phyloP scores from a whole-genome alignment of 2,797 vertebrate genomes.

The Cossypha polioptera region DNA sequence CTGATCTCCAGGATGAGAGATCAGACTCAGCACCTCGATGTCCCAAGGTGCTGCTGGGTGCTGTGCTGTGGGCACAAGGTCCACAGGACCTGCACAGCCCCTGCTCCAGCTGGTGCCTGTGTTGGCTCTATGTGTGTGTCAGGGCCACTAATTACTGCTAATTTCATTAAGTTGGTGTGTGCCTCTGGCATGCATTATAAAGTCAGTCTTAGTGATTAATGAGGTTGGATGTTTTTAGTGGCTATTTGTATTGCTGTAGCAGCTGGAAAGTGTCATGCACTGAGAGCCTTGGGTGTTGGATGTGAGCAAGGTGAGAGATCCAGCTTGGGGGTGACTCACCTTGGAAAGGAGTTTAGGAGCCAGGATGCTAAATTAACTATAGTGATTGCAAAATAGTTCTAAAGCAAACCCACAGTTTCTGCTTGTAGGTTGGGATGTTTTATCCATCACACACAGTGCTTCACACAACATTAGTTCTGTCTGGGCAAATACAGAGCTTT shows the following conservation, averaged over 20 bases:
- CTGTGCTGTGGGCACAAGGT: fast-evolving
- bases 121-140: background rate
- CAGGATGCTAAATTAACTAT: background rate
- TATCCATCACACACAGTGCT: background rate
- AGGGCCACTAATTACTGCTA: conserved; percentile 10
- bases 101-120: background rate
- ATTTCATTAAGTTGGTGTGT: background rate
- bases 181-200: background rate
- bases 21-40: fast-evolving
- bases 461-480: background rate
- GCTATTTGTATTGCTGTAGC: background rate
- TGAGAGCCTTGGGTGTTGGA: background rate
- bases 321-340: background rate
- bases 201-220: background rate
- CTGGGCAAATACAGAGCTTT: background rate
- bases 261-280: background rate
- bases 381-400: background rate
- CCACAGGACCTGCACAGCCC: background rate
- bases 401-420: background rate
- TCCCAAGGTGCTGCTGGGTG: background rate
- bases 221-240: background rate
- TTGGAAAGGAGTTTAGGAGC: background rate
- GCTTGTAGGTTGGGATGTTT: background rate
- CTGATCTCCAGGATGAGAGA: background rate
- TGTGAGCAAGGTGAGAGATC: background rate